Base-by-base conservation (phyloP, 1,140 invertebrate genomes). In the Ostrea denselamellosa region DNA sequence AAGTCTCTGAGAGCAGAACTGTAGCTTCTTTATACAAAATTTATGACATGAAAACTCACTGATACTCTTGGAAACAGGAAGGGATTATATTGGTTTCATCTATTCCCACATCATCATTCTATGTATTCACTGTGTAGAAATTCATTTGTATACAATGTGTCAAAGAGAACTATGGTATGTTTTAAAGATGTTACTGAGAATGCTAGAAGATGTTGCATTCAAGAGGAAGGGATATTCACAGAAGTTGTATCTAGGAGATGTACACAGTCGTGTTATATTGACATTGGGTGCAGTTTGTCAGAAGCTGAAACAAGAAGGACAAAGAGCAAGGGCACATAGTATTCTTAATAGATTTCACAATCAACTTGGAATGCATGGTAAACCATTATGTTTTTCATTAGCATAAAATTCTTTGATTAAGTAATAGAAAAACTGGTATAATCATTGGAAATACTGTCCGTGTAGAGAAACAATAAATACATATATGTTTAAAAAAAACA, bases 291-390 rank as follows among this genome's bases (percentile, higher is more conserved):
- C 87, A n/a, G 87, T 91, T 12, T 84, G 82, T 53, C 28, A 86
- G 10, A 88, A 85, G 52, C 85, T 91, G 34, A 58, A 22, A 12
- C 82, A 88, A 28, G 52, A 10, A 14, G 89, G 89, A 0, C 19
- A 82, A 17, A 52, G 56, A 82, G 82, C 87, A 14, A 54, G 81
- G 51, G 90, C 90, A 7, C 14, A 58, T 8, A 51, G 28, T 8
- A 85, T 90, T 19, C 87, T 87, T 14, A 53, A 68, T 12, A 86
- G 85, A 68, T 34, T 91, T 5, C 86, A 91, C 58, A 51, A 85
- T 14, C 85, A 85, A 89, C 82, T 91, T n/a, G 90, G 90, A 51
- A 34, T 90, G 10, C 90, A 91, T 89, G 90, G 90, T 91, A 51
- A 88, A 62, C 28, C 25, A 28, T 12, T 19, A 62, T 17, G 1